phyloP scores from a whole-genome alignment of 2,113 vertebrate species.

The Vombatus ursinus region DNA sequence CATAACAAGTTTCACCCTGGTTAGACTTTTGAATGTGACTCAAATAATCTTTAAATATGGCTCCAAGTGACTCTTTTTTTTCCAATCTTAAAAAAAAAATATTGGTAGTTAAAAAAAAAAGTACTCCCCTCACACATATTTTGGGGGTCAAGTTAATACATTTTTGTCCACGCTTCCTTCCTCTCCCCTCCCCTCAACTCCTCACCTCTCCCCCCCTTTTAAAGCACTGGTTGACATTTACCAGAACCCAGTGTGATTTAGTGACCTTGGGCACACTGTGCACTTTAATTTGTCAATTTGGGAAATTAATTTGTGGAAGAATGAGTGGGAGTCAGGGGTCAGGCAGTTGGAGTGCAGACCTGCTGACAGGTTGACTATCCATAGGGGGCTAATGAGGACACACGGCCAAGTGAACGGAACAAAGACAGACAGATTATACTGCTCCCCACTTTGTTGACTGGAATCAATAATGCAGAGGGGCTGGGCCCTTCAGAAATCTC shows the following conservation, averaged over 20 bases:
- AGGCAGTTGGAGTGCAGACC: constrained; percentile 85
- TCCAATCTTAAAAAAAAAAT: background rate
- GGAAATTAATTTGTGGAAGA: constrained; percentile 90
- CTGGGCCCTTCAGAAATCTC: constrained; percentile 56
- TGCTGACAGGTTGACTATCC: constrained; percentile 86
- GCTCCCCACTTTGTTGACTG: constrained; percentile 78
- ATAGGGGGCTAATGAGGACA: constrained; percentile 88
- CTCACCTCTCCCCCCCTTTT: background rate
- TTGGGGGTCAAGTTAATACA: background rate
- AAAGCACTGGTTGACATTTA: constrained; percentile 76
- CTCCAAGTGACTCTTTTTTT: background rate
- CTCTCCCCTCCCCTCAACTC: background rate
- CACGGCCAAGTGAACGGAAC: constrained; percentile 84
- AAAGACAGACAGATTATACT: constrained; percentile 86
- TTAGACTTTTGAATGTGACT: background rate
- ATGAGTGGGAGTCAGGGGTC: constrained; percentile 87
- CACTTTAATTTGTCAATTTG: constrained; percentile 86
- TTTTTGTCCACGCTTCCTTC: background rate
- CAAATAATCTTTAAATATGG: background rate
- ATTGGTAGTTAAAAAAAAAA: background rate
- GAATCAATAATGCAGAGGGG: constrained; percentile 83
- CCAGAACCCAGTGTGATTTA: constrained; percentile 84
- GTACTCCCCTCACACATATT: fast-evolving
- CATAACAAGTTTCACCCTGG: background rate
- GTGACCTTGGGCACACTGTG: constrained; percentile 82